Base-by-base conservation (phyloP, 1,140 invertebrate species). In the Pteromalus puparum region DNA sequence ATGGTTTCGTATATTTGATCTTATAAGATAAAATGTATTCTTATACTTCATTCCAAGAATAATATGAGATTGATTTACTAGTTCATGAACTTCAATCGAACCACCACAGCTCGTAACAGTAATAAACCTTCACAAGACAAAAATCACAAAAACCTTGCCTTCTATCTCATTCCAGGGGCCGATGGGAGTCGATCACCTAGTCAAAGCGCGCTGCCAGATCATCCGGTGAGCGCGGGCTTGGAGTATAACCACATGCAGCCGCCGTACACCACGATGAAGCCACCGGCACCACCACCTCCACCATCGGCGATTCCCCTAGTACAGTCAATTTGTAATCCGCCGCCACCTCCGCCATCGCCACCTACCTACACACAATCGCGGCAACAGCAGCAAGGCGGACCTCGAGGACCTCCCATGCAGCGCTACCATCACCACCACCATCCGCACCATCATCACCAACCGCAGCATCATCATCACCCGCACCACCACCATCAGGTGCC, bases 251-350 rank as follows among this genome's bases (percentile, higher is more conserved):
- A 88, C 80, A 87, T 89, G 77, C 42, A 24, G 26, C 38, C 89
- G n/a, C 88, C 86, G 1, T 90, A 90, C 65, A 86, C 88, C n/a
- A 84, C 86, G 80, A 91, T 90, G 82, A 91, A 91, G 85, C 89
- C 90, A 67, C 89, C 89, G 65, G 87, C 90, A 26, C 82, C 75
- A 28, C 82, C 75, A 4, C 76, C 83, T 6, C 89, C 89, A 70
- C 24, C 78, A 4, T 77, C 83, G 21, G 87, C 89, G 24, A 85
- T 89, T 72, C 90, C 90, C 21, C 87, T 92, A 75, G 91, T 91
- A 85, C 90, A 91, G 65, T 92, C 91, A 13, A 91, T 92, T 81
- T 92, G 91, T 70, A 91, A 91, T 88, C 91, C 91, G 53, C 91
- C 89, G 10, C 88, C 88, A 13, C 89, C 89, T 3, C 91, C 90